These are phyloP conservation scores for Pyrrhura leucotis DNA, from an alignment of 2,797 vertebrate genomes.

Conservation along the genomic window DNA sequence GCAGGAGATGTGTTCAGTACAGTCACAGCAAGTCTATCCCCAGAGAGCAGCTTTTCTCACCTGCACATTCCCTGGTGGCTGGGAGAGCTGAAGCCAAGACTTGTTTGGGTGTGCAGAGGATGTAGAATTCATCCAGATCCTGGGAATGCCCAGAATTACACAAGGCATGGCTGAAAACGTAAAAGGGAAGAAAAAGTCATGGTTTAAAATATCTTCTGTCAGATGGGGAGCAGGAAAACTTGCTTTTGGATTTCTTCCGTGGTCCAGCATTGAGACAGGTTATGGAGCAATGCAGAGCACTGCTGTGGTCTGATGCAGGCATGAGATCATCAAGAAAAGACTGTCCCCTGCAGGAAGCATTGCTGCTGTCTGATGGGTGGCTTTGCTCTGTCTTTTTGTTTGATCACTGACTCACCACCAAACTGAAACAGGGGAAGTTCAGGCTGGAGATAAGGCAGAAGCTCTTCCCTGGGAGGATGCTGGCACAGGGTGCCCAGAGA, in stretches of 20 bases:
- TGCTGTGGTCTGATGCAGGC: not conserved
- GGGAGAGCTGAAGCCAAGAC: not conserved
- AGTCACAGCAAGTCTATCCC: not conserved
- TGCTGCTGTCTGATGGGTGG: not conserved
- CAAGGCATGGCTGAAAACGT: not conserved
- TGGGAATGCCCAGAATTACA: not conserved
- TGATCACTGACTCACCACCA: not conserved
- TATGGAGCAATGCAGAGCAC: not conserved
- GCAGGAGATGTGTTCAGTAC: not conserved
- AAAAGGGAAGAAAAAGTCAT: not conserved
- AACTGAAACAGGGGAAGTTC: not conserved
- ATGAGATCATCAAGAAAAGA: not conserved
- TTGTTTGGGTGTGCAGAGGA: not conserved
- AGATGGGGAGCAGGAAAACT: not conserved
- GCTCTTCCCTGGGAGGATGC: not conserved
- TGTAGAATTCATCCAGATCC: not conserved
- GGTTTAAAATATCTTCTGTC: not conserved
- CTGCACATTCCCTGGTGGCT: rapidly evolving
- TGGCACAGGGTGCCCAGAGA: not conserved
- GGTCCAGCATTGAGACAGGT: not conserved
- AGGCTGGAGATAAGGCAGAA: not conserved
- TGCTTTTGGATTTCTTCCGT: not conserved
- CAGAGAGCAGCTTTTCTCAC: not conserved
- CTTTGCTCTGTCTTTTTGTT: not conserved
- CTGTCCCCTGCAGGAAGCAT: not conserved